Evolutionary conservation across 2,113 vertebrate species (phyloP), one percentile per base, ranked within the genome.

Genomic region (Saguinus midas): DNA sequence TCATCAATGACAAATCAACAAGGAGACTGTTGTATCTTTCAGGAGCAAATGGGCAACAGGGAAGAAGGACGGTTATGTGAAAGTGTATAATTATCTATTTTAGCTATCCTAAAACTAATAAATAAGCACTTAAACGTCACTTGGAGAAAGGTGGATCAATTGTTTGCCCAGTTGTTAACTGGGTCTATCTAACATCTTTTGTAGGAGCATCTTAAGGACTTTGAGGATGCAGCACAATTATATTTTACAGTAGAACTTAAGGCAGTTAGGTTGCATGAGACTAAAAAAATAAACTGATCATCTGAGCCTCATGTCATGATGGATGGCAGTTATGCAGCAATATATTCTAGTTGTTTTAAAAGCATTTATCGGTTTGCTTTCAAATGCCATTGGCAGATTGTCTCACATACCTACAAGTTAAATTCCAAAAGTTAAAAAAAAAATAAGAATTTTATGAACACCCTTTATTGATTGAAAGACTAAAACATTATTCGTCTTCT

Each of bases 1-100:
- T 96, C 80, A 73, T 96, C 57, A 92, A 21, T 90, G 95, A 91
- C 83, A 96, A 87, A 72, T 93, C 80, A 95, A 55, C 89, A 68
- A 82, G 57, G 55, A 64, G 43, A 52, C 64, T 83, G 8, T 66
- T 43, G 6, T 40, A 23, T 86, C 52, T 92, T 91, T 86, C 29
- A 73, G 68, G 29, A 93, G n/a, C 68, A 95, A 72, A 32, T 78
- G 61, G 61, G 11, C 73, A 92, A 72, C 57, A 55, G 23, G 23
- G n/a, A 94, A 93, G 86, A 96, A 61, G 58, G 89, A 91, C 81
- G 50, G 66, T 57, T 76, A 27, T 43, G 64, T 86, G 79, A 86
- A 68, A 43, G 2, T 91, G 23, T 94, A n/a, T 89, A 94, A 93
- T 91, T 58, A 80, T 58, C 68, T 93, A 8, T 66, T 93, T 92